Evolutionary conservation across 2,888 invertebrate species (phyloP), one percentile per base, ranked within the genome.

Genomic region (Chydorus sphaericus): DNA sequence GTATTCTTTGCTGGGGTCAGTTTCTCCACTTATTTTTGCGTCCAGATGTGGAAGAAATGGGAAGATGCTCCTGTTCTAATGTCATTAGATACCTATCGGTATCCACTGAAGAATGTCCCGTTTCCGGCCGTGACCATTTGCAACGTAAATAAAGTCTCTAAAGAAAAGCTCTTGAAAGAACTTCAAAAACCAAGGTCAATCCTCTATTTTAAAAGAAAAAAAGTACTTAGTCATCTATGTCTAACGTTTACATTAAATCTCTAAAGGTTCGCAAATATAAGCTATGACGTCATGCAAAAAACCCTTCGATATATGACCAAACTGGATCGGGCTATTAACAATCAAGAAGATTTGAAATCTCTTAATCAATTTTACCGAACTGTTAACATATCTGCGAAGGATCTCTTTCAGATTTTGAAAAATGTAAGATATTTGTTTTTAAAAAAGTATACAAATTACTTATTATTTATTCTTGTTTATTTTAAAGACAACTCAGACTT

Each of bases 51-150:
- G 61, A 26, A 58, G 18, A 85, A 83, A 67, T 88, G 85, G 81
- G 73, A 76, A 7, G 72, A 75, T 8, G 77, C 79, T 4, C 88
- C 88, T 0, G 82, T 88, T 63, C 85, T 88, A 54, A 82, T 87
- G 54, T 83, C 81, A 64, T 77, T 87, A 57, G 85, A 82, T 65
- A 82, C 87, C 0, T 77, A 78, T 61, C 78, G 81, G 49, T 80
- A 80, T 58, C 74, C 77, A 1, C 73, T 88, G 0, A 73, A 75
- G 3, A 73, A 78, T 56, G 76, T 88, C 57, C 87, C 87, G 0
- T 88, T 89, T 69, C 88, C 89, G 0, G 84, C 88, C 0, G 72
- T 89, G 2, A 88, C 88, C 1, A 78, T 89, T 59, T 89, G 89
- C 67, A 88, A 87, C 66, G 82, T 86, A 68, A 89, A 88, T 68